Percentiles rank a stretch among this genome's conserved stretches.
phyloP scores from a whole-genome alignment of 2,113 vertebrate species.

The Paratilapia polleni region DNA sequence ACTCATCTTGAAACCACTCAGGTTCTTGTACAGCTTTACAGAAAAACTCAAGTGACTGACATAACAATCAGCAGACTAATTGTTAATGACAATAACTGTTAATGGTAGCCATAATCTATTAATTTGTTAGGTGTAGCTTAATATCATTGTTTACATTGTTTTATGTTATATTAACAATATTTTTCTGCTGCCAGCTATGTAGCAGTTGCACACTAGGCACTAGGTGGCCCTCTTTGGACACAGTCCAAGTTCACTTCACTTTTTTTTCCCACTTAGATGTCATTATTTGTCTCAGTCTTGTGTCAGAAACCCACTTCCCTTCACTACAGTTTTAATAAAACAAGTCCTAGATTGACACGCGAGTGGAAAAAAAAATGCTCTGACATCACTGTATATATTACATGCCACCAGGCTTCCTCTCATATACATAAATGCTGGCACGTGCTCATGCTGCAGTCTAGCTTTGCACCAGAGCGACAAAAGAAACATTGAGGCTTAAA shows the following conservation, averaged over 20 bases:
- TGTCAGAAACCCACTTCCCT: neutral
- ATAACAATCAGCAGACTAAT: neutral
- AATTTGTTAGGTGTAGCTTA: neutral
- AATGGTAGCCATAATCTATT: neutral
- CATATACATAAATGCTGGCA: neutral
- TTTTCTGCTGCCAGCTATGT: neutral
- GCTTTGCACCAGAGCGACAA: neutral
- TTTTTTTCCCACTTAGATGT: neutral
- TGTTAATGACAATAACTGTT: neutral
- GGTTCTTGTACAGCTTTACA: neutral
- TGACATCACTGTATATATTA: constrained; percentile 1
- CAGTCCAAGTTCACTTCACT: neutral
- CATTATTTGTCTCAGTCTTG: neutral
- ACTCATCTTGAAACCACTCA: neutral
- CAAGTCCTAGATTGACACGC: constrained; percentile 33
- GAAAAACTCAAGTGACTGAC: neutral
- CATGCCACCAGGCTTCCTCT: neutral
- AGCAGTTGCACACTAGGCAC: neutral
- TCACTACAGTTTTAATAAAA: constrained; percentile 8
- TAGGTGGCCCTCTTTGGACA: neutral
- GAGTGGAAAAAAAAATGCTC: neutral
- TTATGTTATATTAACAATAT: neutral
- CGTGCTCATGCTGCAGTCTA: neutral
- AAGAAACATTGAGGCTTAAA: neutral
- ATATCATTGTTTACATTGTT: neutral